Percentiles rank a stretch among this genome's conserved stretches.
These are phyloP conservation scores for Colletes latitarsis DNA, from an alignment of 1,140 invertebrate genomes.

Conservation along the genomic window DNA sequence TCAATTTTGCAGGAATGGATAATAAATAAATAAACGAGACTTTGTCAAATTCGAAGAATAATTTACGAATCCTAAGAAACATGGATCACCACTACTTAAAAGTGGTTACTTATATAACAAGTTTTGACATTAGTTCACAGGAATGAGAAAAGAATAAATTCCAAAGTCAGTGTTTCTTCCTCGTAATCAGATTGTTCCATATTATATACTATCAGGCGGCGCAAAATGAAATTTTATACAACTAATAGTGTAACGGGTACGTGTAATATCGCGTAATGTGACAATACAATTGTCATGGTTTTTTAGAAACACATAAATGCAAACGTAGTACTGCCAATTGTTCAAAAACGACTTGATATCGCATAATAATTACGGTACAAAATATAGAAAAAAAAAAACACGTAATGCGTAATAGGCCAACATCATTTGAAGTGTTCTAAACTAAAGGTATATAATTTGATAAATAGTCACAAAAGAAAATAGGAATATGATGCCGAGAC, in stretches of 20 bases:
- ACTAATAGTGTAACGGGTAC: constrained; percentile 10
- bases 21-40: constrained; percentile 62
- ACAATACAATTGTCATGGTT: background rate
- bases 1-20: constrained; percentile 70
- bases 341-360: constrained; percentile 20
- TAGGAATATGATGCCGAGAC: constrained; percentile 33
- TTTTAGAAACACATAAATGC: constrained; percentile 11
- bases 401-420: constrained; percentile 19
- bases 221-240: constrained; percentile 11
- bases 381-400: constrained; percentile 10
- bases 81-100: background rate
- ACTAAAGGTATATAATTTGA: constrained; percentile 34
- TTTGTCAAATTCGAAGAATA: constrained; percentile 36
- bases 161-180: constrained; percentile 44
- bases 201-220: constrained; percentile 9
- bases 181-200: constrained; percentile 14
- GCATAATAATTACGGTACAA: constrained; percentile 31
- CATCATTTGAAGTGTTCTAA: constrained; percentile 30
- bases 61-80: constrained; percentile 35
- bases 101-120: constrained; percentile 14
- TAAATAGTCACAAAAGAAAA: constrained; percentile 31
- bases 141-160: constrained; percentile 53
- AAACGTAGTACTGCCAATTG: constrained; percentile 22
- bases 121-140: constrained; percentile 35
- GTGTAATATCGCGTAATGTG: background rate